Percentiles rank a stretch among this genome's conserved stretches.
Conservation (phyloP, 2,888 invertebrate species). For the Allacma fusca region DNA sequence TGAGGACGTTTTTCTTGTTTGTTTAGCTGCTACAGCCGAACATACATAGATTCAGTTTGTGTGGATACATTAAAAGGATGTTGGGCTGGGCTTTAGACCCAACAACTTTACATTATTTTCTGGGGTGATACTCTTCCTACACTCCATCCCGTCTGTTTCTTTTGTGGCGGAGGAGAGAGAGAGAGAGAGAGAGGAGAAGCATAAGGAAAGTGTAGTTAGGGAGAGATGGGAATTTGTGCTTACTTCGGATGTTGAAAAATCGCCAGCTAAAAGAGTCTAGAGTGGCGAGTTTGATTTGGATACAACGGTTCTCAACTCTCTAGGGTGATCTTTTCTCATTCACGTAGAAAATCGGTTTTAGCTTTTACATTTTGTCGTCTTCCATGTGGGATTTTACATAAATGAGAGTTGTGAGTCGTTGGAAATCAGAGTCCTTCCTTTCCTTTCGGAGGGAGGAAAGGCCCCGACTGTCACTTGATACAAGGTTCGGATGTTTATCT, state of each 20-base stretch:
- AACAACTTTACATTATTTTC: too few relatives aligned
- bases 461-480: neutral
- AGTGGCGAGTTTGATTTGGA: slow-evolving; percentile 44
- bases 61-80: too few relatives aligned
- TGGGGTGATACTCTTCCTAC: too few relatives aligned
- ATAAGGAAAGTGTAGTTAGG: neutral
- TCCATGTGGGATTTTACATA: slow-evolving; percentile 39
- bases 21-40: too few relatives aligned
- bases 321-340: slow-evolving; percentile 48
- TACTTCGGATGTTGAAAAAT: slow-evolving; percentile 33
- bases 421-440: neutral
- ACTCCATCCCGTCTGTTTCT: too few relatives aligned
- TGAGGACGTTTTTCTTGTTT: too few relatives aligned
- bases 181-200: neutral
- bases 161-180: neutral
- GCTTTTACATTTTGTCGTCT: slow-evolving; percentile 28
- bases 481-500: too few relatives aligned
- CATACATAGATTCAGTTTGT: too few relatives aligned
- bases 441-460: neutral
- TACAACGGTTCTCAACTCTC: slow-evolving; percentile 43
- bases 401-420: slow-evolving; percentile 31
- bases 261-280: slow-evolving; percentile 26
- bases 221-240: slow-evolving; percentile 20
- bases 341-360: slow-evolving; percentile 51
- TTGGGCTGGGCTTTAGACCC: too few relatives aligned